Conservation (phyloP, 1,140 invertebrate species). For the Archegozetes longisetosus region DNA sequence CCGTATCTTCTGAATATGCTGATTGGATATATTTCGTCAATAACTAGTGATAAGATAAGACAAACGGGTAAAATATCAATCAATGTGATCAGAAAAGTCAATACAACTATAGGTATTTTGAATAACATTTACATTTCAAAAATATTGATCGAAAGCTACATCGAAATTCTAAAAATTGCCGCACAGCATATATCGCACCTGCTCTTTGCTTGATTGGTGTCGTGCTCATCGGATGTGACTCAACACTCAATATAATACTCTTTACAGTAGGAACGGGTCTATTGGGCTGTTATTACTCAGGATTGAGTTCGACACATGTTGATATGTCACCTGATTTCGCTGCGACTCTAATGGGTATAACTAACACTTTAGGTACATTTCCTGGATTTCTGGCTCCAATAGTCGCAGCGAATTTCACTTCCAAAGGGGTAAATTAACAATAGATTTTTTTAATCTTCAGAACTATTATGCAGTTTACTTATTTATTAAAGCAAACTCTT, state of each 20-base stretch:
- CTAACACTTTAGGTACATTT: conserved; percentile 25
- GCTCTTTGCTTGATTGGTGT: conserved; percentile 48
- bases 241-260: neutral
- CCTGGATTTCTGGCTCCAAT: conserved; percentile 24
- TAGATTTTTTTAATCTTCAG: no score
- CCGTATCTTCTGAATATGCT: conserved; percentile 39
- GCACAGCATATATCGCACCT: conserved; percentile 43
- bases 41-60: conserved; percentile 33
- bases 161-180: neutral
- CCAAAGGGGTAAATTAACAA: conserved; percentile 25
- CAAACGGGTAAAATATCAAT: conserved; percentile 9
- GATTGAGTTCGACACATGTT: conserved; percentile 17
- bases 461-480: no score
- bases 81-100: conserved; percentile 19
- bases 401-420: conserved; percentile 20
- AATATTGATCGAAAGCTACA: neutral
- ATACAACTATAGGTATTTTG: conserved; percentile 19
- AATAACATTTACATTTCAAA: neutral
- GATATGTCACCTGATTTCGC: conserved; percentile 20
- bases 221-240: conserved; percentile 47
- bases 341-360: conserved; percentile 26
- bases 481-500: conserved; percentile 49
- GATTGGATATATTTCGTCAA: conserved; percentile 32
- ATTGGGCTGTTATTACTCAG: conserved; percentile 15
- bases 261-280: conserved; percentile 18